Evolutionary conservation across 2,888 invertebrate species (phyloP), one percentile per base, ranked within the genome.

Genomic region (Danaus chrysippus): DNA sequence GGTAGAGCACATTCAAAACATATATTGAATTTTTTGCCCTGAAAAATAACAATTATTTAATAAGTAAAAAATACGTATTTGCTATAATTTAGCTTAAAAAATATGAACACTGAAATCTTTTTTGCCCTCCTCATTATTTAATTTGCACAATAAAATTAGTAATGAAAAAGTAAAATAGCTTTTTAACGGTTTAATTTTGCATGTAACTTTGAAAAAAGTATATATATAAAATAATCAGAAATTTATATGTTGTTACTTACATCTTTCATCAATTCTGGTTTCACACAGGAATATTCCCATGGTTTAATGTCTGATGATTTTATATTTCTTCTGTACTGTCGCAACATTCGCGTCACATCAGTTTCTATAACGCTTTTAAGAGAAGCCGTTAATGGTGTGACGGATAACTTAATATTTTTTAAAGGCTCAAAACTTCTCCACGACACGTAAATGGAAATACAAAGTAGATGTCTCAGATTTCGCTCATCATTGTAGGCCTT

Each of bases 1-100:
- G 86, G 87, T 41, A 83, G 57, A 0, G 75, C 74, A 66, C 90
- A 90, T 73, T 90, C 90, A 66, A 87, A 89, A 69, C 90, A 90
- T 2, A 90, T 75, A 41, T 84, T 74, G 69, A 81, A 89, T 66
- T 84, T 87, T 12, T 72, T 71, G 3, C 69, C 70, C 89, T 89
- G 71, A 57, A 77, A 79, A 49, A 11, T n/a, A 10, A 63, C 10
- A 49, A 44, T 23, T 34, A 61, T 42, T 11, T 15, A 13, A 49
- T 10, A 52, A 1, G 19, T 52, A 52, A 52, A 34, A 58, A 43
- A 43, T 43, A 43, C 9, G 11, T 43, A 43, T n/a, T 43, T 34
- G 23, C 23, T 34, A 34, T 6, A 34, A 34, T 34, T 6, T 34
- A 6, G 23, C 8, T 34, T 34, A 34, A 34, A 34, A n/a, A 34